phyloP scores from a whole-genome alignment of 1,140 invertebrate species.

The Tribolium castaneum region DNA sequence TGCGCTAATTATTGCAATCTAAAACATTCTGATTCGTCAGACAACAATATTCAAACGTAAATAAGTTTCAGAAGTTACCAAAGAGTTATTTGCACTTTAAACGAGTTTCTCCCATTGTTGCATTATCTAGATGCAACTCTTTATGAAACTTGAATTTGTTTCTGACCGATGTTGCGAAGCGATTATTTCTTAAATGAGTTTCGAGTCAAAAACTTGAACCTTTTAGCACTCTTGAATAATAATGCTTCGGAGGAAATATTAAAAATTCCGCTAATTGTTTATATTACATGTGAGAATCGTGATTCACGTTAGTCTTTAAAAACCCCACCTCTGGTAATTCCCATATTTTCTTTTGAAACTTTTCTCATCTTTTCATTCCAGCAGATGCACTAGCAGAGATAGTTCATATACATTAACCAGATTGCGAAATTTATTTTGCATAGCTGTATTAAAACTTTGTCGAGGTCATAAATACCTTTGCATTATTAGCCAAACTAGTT shows the following conservation, averaged over 20 bases:
- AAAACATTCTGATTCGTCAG: not conserved
- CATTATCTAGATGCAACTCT: not conserved
- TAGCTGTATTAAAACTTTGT: not conserved
- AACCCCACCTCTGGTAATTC: not conserved
- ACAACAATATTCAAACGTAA: not conserved
- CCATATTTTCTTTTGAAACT: not conserved
- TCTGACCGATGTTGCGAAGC: not conserved
- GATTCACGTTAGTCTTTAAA: too few species aligned
- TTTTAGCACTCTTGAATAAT: not conserved
- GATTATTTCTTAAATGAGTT: not conserved
- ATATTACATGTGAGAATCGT: not conserved
- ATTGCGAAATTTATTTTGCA: not conserved
- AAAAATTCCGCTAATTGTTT: not conserved
- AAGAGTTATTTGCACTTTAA: not conserved
- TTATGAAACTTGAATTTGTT: not conserved
- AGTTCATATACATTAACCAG: constrained; percentile 14
- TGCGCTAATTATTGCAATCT: too few species aligned
- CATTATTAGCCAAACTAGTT: constrained; percentile 25
- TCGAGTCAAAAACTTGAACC: not conserved
- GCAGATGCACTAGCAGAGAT: not conserved
- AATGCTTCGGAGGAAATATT: not conserved
- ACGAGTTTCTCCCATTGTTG: not conserved
- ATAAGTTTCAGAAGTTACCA: not conserved
- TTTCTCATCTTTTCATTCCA: constrained; percentile 15
- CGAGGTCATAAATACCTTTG: constrained; percentile 30